A percentile compares a stretch with the other conserved stretches of the same genome.
Evolutionary conservation across 53 echinoderm and acorn worm species (phyloP).

Genomic region (Holothuria scabra): DNA sequence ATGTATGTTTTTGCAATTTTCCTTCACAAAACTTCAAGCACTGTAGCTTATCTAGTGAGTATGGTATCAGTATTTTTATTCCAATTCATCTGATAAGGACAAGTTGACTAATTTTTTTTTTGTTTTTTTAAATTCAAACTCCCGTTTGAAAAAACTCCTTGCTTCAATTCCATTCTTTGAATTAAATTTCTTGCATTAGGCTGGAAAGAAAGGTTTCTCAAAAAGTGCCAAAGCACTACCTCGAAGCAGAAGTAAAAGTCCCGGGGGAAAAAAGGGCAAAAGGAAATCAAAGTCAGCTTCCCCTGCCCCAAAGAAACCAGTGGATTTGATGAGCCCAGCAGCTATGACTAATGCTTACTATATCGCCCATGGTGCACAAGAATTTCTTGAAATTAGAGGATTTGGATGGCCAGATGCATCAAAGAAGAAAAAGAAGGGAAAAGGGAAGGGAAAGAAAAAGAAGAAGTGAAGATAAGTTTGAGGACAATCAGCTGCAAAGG

Average conservation of each 20-base stretch:
- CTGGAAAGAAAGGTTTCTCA: constrained; percentile 88
- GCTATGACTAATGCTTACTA: constrained; percentile 99
- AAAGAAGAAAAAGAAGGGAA: constrained; percentile 88
- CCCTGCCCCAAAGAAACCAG: constrained; percentile 78
- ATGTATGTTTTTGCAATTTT: no score
- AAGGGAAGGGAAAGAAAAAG: constrained; percentile 82
- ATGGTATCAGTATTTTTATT: no score
- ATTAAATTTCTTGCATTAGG: constrained; percentile 32
- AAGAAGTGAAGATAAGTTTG: constrained; percentile 50
- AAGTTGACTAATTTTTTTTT: no score
- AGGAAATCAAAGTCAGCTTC: constrained; percentile 80
- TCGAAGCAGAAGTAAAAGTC: constrained; percentile 81
- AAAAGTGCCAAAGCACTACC: constrained; percentile 96
- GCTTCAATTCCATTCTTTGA: no score
- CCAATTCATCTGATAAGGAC: no score
- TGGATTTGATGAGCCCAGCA: constrained; percentile 93
- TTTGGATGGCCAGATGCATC: constrained; percentile 95
- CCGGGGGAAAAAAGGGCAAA: constrained; percentile 81
- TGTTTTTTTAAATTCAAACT: no score
- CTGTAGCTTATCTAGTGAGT: no score
- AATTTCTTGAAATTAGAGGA: constrained; percentile 90
- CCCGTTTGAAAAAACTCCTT: no score
- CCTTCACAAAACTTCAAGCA: no score
- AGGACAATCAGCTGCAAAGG: no score
- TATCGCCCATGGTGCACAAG: constrained; percentile 89